Conservation (phyloP, 2,888 invertebrate genomes). For the Tipula lateralis region DNA sequence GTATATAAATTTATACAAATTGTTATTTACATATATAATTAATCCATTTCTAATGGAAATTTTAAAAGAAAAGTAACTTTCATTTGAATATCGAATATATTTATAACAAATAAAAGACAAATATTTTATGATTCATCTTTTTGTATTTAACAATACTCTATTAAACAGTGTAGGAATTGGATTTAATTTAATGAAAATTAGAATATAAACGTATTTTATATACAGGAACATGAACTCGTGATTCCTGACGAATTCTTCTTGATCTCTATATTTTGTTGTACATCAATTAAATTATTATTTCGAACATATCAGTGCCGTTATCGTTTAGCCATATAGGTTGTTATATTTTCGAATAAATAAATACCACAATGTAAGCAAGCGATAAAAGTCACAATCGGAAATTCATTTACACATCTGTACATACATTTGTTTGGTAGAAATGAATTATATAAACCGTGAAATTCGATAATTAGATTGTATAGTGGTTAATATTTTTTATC, state of each 20-base stretch:
- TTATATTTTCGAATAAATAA: background rate
- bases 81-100: background rate
- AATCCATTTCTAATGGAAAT: slow-evolving; percentile 31
- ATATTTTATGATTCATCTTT: background rate
- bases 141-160: background rate
- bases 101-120: background rate
- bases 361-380: background rate
- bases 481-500: background rate
- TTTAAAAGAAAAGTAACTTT: slow-evolving; percentile 29
- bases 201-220: background rate
- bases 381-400: background rate
- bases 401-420: background rate
- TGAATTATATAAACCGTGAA: background rate
- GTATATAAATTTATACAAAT: slow-evolving; percentile 37
- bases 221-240: no score
- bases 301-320: background rate
- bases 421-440: background rate
- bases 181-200: background rate
- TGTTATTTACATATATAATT: slow-evolving; percentile 31
- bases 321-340: background rate
- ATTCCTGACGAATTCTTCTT: no score
- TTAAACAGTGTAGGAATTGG: background rate
- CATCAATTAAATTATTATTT: background rate
- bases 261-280: background rate
- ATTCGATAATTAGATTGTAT: background rate